phyloP scores from a whole-genome alignment of 2,113 vertebrate genomes.

The Chaetodon trifascialis region DNA sequence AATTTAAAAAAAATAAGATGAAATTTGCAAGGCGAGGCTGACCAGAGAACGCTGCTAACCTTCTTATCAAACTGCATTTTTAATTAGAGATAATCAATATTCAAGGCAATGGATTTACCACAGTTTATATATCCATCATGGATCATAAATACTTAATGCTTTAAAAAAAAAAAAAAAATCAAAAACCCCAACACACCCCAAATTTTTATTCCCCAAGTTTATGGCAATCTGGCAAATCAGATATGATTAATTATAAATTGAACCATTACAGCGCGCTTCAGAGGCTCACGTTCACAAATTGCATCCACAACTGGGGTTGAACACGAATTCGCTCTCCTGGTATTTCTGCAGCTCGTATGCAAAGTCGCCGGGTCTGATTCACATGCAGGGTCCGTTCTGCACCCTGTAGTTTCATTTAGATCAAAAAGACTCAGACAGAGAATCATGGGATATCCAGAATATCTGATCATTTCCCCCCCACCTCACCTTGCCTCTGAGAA shows the following conservation, averaged over 20 bases:
- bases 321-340: conserved; percentile 72
- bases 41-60: conserved; percentile 69
- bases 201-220: conserved; percentile 86
- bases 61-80: conserved; percentile 92
- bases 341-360: conserved; percentile 66
- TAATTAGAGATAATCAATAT: conserved; percentile 98
- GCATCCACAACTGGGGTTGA: conserved; percentile 66
- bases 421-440: conserved; percentile 81
- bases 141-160: conserved; percentile 96
- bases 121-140: conserved; percentile 92
- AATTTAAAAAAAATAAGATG: conserved; percentile 73
- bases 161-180: conserved; percentile 83
- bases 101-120: conserved; percentile 86
- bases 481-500: conserved; percentile 75
- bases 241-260: conserved; percentile 93
- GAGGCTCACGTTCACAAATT: conserved; percentile 79
- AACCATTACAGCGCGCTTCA: conserved; percentile 75
- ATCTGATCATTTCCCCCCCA: conserved; percentile 64
- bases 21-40: conserved; percentile 82
- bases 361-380: conserved; percentile 69
- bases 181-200: conserved; percentile 84
- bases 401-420: conserved; percentile 80
- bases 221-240: conserved; percentile 97
- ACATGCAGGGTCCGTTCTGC: conserved; percentile 73
- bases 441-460: conserved; percentile 80